phyloP scores from a whole-genome alignment of 2,797 vertebrate species.

The Scolopax rusticola region DNA sequence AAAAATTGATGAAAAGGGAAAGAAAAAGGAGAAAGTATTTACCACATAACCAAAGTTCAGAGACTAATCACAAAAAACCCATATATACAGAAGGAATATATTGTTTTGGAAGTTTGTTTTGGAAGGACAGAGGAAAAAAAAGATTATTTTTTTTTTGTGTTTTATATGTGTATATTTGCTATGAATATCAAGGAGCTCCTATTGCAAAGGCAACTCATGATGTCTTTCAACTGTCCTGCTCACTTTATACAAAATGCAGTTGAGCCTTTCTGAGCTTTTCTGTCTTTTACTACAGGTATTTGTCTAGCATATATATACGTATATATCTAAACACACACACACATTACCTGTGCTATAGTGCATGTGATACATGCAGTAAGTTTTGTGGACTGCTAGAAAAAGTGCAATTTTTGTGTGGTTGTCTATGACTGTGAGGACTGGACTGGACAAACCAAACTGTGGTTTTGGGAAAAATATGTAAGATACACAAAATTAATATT shows the following conservation, averaged over 20 bases:
- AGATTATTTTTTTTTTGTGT: accelerated
- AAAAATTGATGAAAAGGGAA: not conserved
- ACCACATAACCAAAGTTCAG: not conserved
- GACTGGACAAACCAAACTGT: not conserved
- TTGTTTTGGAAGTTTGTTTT: not conserved
- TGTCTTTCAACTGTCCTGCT: not conserved
- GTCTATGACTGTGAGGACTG: not conserved
- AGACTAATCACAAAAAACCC: not conserved
- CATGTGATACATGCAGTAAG: not conserved
- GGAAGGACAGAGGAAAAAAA: not conserved
- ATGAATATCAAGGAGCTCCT: not conserved
- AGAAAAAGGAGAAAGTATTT: not conserved
- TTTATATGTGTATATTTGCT: not conserved
- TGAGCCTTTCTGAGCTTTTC: not conserved
- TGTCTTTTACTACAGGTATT: not conserved
- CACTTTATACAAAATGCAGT: not conserved
- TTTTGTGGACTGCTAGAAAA: not conserved
- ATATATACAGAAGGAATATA: not conserved
- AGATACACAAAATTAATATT: not conserved
- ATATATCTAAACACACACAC: not conserved
- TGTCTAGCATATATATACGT: not conserved
- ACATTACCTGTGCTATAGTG: too few species aligned
- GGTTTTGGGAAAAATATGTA: not conserved
- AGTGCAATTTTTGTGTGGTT: not conserved
- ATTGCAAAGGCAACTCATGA: not conserved